phyloP scores from a whole-genome alignment of 2,113 vertebrate species.

The Festucalex cinctus region DNA sequence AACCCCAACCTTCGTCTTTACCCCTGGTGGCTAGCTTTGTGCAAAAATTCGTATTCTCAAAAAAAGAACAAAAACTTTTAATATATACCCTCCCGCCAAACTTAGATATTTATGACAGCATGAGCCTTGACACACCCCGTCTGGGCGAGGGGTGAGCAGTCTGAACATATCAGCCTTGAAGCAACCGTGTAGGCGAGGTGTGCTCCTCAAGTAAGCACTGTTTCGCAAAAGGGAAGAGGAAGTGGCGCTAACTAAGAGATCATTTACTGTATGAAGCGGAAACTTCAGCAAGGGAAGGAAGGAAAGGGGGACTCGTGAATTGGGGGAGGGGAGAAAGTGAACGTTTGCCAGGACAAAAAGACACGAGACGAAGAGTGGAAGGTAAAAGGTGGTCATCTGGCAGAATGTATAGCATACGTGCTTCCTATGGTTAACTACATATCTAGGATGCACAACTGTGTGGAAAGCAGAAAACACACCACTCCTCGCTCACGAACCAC shows the following conservation, averaged over 20 bases:
- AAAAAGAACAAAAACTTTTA: conserved; percentile 16
- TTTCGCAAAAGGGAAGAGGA: conserved; percentile 37
- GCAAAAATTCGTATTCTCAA: conserved; percentile 50
- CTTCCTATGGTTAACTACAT: conserved; percentile 59
- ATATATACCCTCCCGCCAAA: conserved; percentile 14
- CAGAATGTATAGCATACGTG: conserved; percentile 66
- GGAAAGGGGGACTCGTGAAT: conserved; percentile 9
- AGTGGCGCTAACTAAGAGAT: conserved; percentile 25
- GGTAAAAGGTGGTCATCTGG: conserved; percentile 15
- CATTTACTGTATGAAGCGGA: conserved; percentile 34
- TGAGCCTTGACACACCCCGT: conserved; percentile 47
- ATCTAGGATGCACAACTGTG: conserved; percentile 64
- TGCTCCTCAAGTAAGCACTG: conserved; percentile 28
- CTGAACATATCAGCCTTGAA: conserved; percentile 26
- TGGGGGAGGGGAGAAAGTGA: conserved; percentile 13
- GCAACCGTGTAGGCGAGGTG: conserved; percentile 1
- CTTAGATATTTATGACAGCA: conserved; percentile 52
- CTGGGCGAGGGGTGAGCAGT: conserved; percentile 34
- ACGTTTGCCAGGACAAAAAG: conserved; percentile 2
- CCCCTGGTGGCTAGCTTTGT: conserved; percentile 28
- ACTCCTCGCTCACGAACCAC: conserved; percentile 31
- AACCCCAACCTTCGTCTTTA: conserved; percentile 36
- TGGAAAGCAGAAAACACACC: conserved; percentile 17
- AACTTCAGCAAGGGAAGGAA: conserved; percentile 14
- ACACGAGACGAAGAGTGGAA: conserved; percentile 34